phyloP scores from a whole-genome alignment of 2,113 vertebrate species.

The Oxyruncus cristatus region DNA sequence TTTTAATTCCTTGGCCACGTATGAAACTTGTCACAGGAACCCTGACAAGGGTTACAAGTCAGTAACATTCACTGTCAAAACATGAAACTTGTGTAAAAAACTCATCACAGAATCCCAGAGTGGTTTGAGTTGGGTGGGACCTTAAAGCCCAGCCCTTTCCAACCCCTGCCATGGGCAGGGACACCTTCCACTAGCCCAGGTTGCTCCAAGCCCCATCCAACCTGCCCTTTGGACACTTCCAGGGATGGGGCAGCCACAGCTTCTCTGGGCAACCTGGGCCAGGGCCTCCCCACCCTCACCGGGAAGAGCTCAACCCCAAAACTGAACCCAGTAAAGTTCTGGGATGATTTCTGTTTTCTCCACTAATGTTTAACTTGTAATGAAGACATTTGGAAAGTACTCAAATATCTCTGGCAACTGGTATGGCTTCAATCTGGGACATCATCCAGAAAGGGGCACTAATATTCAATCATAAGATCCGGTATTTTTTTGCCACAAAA shows the following conservation, averaged over 20 bases:
- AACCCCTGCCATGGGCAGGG: not conserved
- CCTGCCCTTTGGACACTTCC: fast-evolving
- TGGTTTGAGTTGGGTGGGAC: not conserved
- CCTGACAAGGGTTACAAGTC: not conserved
- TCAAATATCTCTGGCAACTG: not conserved
- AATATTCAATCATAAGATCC: not conserved
- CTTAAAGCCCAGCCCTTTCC: too few species aligned
- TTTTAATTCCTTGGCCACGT: not conserved
- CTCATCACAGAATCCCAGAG: not conserved
- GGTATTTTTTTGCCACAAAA: not conserved
- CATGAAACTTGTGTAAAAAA: not conserved
- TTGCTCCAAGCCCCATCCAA: fast-evolving
- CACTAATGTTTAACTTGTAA: not conserved
- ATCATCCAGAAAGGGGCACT: not conserved
- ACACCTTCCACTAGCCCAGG: not conserved
- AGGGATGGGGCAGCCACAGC: not conserved
- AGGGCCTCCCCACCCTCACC: fast-evolving
- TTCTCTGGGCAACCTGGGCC: not conserved
- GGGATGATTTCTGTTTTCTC: not conserved
- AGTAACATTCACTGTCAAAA: not conserved
- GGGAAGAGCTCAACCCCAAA: not conserved
- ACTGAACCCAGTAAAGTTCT: not conserved
- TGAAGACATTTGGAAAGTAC: not conserved
- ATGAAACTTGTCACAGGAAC: not conserved
- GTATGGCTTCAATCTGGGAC: not conserved